Conservation (phyloP, 2,797 vertebrate genomes). For the Acridotheres tristis region DNA sequence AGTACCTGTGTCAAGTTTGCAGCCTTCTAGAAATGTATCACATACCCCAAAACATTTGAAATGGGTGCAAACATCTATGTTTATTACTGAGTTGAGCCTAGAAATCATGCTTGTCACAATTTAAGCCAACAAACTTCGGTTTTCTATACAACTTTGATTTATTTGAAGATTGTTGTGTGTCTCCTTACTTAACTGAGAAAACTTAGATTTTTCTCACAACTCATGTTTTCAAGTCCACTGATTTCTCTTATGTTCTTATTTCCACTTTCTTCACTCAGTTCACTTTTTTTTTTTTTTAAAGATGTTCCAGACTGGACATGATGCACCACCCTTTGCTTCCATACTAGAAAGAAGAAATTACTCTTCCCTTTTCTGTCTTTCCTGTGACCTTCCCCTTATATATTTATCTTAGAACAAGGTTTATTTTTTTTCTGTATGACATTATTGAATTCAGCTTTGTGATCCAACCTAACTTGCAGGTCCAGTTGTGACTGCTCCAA, state of each 20-base stretch:
- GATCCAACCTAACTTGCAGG: background rate
- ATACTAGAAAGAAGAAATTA: background rate
- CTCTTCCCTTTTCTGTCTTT: background rate
- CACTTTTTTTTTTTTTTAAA: background rate
- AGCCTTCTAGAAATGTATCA: background rate
- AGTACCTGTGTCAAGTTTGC: background rate
- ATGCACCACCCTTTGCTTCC: background rate
- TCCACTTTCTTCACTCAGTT: background rate
- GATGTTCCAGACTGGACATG: background rate
- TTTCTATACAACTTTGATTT: background rate
- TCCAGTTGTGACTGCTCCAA: background rate
- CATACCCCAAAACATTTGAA: background rate
- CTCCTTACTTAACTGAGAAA: background rate
- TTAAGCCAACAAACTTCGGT: background rate
- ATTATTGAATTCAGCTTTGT: background rate
- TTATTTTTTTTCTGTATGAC: background rate
- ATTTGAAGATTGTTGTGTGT: background rate
- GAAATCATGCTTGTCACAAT: background rate
- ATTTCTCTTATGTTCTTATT: background rate
- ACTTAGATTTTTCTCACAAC: background rate
- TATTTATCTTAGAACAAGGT: background rate
- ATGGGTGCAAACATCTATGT: background rate
- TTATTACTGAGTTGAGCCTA: background rate
- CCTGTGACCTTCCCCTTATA: background rate
- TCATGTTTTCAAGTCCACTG: background rate